Evolutionary conservation across 2,797 vertebrate genomes (phyloP).

Genomic region (Sphenodon punctatus): DNA sequence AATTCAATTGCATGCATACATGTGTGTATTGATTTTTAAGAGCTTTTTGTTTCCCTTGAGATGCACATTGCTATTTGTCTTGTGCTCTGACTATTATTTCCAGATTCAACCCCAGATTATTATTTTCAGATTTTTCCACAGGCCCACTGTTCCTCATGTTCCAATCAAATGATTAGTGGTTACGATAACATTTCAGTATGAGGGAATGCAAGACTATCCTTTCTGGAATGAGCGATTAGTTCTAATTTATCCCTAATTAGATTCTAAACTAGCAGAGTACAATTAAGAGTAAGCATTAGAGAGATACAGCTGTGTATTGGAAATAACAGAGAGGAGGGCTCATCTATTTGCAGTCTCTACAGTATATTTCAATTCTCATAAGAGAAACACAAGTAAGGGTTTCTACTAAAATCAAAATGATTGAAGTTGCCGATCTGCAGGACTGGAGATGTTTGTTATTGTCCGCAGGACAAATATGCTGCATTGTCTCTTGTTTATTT

Average conservation of each 20-base stretch:
- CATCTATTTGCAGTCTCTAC: not conserved
- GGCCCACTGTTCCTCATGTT: not conserved
- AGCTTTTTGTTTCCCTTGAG: not conserved
- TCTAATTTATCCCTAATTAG: not conserved
- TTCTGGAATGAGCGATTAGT: not conserved
- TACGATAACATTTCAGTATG: not conserved
- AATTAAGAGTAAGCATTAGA: not conserved
- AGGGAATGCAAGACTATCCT: not conserved
- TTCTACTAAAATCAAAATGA: not conserved
- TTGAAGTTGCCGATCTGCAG: not conserved
- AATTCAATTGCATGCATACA: rapidly evolving
- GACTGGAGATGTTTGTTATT: not conserved
- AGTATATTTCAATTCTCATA: not conserved
- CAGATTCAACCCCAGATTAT: not conserved
- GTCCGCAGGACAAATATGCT: not conserved
- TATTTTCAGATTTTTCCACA: not conserved
- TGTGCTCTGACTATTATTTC: not conserved
- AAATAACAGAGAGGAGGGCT: not conserved
- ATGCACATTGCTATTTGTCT: not conserved
- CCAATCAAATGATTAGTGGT: rapidly evolving
- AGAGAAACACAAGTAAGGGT: not conserved
- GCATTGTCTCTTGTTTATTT: not conserved
- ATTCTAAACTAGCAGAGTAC: not conserved
- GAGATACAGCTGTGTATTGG: not conserved
- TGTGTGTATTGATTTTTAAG: not conserved